These are phyloP conservation scores for Drosophila rufa DNA, from an alignment of 1,140 invertebrate genomes.

Conservation along the genomic window DNA sequence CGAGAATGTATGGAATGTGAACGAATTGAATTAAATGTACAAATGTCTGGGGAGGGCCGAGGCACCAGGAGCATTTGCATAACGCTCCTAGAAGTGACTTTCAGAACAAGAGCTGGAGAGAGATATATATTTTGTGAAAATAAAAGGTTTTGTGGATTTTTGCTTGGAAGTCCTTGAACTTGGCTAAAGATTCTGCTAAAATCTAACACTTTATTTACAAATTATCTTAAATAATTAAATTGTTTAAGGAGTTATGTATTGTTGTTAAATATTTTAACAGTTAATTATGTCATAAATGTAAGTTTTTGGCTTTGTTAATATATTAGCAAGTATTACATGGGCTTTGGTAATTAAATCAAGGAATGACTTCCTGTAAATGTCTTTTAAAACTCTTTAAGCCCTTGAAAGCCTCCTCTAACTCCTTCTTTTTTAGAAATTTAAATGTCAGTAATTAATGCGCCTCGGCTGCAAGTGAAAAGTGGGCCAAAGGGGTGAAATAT, in stretches of 20 bases:
- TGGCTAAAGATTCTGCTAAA: background rate
- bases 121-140: conserved; percentile 1
- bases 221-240: background rate
- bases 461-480: conserved; percentile 15
- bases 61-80: conserved; percentile 23
- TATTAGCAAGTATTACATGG: too few relatives aligned
- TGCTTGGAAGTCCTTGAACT: conserved; percentile 10
- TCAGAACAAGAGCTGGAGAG: background rate
- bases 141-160: background rate
- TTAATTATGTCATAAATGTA: too few relatives aligned
- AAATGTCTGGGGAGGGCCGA: conserved; percentile 9
- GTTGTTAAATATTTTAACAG: too few relatives aligned
- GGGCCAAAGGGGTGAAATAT: conserved; percentile 10
- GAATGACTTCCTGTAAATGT: too few relatives aligned
- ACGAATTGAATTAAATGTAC: conserved; percentile 79
- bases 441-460: conserved; percentile 20
- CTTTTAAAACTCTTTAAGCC: background rate
- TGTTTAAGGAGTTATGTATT: too few relatives aligned
- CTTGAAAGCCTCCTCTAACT: too few relatives aligned
- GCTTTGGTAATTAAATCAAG: too few relatives aligned
- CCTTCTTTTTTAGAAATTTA: background rate
- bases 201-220: background rate
- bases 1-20: conserved; percentile 54
- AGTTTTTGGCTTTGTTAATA: too few relatives aligned
- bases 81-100: conserved; percentile 17